Conservation (phyloP, 2,888 invertebrate genomes). For the Agrotis ipsilon region DNA sequence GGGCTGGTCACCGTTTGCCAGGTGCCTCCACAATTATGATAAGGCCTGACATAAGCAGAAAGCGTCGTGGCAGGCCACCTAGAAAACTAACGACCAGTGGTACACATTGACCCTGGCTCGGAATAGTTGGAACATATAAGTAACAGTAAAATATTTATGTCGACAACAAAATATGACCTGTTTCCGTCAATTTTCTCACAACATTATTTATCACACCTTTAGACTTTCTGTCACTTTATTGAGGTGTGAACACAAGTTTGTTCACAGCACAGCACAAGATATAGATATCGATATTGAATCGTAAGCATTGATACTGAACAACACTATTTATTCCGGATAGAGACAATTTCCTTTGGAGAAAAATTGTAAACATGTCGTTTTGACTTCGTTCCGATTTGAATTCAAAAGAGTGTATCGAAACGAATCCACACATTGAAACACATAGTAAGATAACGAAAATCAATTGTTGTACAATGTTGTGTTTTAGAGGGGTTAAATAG, state of each 20-base stretch:
- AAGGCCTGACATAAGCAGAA: too few species aligned
- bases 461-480: conserved; percentile 29
- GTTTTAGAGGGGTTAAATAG: not conserved
- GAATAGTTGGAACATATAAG: too few species aligned
- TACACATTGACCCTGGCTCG: too few species aligned
- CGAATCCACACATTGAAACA: conserved; percentile 30
- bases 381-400: conserved; percentile 56
- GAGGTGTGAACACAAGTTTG: conserved; percentile 11
- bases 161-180: not conserved
- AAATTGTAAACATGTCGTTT: conserved; percentile 60
- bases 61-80: too few species aligned
- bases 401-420: conserved; percentile 40
- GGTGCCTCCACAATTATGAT: too few species aligned
- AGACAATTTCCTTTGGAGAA: conserved; percentile 54
- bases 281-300: conserved; percentile 26
- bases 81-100: too few species aligned
- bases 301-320: conserved; percentile 37
- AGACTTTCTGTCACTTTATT: not conserved
- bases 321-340: conserved; percentile 48
- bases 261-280: conserved; percentile 9
- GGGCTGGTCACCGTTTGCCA: too few species aligned
- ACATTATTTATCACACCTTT: not conserved
- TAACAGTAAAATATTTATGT: not conserved
- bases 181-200: not conserved
- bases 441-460: conserved; percentile 32